Conservation (phyloP, 2,797 vertebrate species). For the Cynopterus sphinx region DNA sequence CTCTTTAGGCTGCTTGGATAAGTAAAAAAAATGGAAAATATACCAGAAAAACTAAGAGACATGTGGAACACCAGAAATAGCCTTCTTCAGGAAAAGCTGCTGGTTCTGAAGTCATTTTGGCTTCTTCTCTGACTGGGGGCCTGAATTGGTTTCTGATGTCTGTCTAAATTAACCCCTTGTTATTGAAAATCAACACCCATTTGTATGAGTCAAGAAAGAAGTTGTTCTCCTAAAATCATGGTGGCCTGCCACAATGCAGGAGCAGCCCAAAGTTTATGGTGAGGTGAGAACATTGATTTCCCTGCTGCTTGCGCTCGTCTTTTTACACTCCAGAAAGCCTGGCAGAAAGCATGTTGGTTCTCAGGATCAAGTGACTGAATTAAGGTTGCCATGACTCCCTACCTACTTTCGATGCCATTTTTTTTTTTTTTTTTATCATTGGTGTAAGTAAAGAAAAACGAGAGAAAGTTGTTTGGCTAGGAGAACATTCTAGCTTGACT, state of each 20-base stretch:
- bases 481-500: neutral
- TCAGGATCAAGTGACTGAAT: constrained; percentile 34
- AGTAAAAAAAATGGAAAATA: neutral
- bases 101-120: neutral
- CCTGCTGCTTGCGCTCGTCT: neutral
- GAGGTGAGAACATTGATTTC: constrained; percentile 50
- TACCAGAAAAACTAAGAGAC: neutral
- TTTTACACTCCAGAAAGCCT: constrained; percentile 36
- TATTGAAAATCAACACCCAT: constrained; percentile 56
- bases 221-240: constrained; percentile 23
- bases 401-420: constrained; percentile 13
- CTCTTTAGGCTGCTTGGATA: neutral
- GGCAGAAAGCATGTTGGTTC: neutral
- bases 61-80: neutral
- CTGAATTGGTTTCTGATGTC: constrained; percentile 38
- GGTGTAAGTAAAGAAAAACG: neutral
- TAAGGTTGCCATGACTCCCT: neutral
- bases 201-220: constrained; percentile 49
- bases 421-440: too few species aligned
- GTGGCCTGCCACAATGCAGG: neutral
- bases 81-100: neutral
- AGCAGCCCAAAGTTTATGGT: constrained; percentile 4
- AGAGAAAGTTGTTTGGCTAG: neutral
- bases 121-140: neutral
- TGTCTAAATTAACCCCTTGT: constrained; percentile 58